phyloP scores from a whole-genome alignment of 2,113 vertebrate species.

The Prunella himalayana region DNA sequence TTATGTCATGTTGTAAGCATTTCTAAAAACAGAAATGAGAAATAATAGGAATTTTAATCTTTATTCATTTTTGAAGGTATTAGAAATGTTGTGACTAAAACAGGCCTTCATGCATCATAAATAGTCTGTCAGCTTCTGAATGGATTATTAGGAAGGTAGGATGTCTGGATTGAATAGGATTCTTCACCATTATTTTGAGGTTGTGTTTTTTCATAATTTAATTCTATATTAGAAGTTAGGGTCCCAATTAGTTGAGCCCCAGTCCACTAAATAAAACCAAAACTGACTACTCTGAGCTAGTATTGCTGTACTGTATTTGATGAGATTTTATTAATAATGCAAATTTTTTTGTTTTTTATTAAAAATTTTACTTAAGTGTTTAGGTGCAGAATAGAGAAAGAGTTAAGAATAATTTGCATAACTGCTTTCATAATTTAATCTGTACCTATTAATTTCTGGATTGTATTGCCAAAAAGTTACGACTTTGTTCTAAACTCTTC shows the following conservation, averaged over 20 bases:
- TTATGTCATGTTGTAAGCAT: not conserved
- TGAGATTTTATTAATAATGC: not conserved
- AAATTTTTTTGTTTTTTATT: not conserved
- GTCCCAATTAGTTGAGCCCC: not conserved
- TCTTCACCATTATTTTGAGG: not conserved
- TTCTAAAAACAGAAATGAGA: not conserved
- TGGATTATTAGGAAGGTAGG: not conserved
- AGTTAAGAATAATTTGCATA: not conserved
- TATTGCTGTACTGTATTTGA: not conserved
- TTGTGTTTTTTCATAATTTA: not conserved
- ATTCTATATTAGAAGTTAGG: not conserved
- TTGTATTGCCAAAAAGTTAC: not conserved
- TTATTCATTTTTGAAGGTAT: not conserved
- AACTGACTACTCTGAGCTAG: not conserved
- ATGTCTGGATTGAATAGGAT: not conserved
- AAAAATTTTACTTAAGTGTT: not conserved
- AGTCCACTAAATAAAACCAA: not conserved
- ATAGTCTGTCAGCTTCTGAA: not conserved
- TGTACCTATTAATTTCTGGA: not conserved
- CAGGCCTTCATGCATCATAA: not conserved
- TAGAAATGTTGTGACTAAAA: not conserved
- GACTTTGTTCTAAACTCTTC: not conserved
- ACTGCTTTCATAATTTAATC: not conserved
- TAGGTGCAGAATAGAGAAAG: not conserved
- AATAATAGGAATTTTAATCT: not conserved